A percentile compares a stretch with the other conserved stretches of the same genome.
Conservation (phyloP, 2,113 vertebrate genomes). For the Rhizomys pruinosus region DNA sequence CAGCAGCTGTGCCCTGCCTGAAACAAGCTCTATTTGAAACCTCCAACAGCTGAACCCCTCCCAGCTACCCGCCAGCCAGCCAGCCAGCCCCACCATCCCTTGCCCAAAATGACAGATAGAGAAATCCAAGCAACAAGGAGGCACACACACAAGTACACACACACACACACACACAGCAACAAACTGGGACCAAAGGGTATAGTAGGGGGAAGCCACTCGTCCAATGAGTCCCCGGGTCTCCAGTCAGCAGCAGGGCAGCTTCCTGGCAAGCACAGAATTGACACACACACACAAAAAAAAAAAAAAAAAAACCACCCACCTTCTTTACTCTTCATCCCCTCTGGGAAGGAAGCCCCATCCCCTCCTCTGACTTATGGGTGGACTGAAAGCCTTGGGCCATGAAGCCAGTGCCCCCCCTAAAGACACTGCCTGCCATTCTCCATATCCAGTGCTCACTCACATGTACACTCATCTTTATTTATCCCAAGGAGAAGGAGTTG, state of each 20-base stretch:
- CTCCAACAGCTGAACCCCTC: slow-evolving; percentile 78
- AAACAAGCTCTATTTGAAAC: slow-evolving; percentile 81
- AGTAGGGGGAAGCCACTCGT: neutral
- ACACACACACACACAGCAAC: neutral
- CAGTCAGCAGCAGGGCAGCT: neutral
- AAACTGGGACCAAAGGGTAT: neutral
- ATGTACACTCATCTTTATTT: slow-evolving; percentile 52
- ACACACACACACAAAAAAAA: no score
- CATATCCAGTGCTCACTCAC: neutral
- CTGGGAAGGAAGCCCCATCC: slow-evolving; percentile 7
- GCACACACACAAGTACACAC: neutral
- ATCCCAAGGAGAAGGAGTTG: slow-evolving; percentile 58
- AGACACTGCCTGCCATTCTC: neutral
- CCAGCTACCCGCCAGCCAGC: slow-evolving; percentile 48
- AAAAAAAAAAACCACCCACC: slow-evolving; percentile 66
- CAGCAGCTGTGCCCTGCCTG: slow-evolving; percentile 80
- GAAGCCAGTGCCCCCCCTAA: slow-evolving; percentile 14
- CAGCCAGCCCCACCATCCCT: slow-evolving; percentile 48
- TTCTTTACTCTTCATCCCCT: slow-evolving; percentile 35
- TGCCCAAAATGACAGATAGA: slow-evolving; percentile 74
- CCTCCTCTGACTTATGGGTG: neutral
- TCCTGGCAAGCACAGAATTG: neutral
- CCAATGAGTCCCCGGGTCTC: neutral
- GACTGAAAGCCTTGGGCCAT: neutral
- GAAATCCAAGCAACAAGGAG: slow-evolving; percentile 69